Conservation (phyloP, 2,113 vertebrate genomes). For the Myotis brandtii region DNA sequence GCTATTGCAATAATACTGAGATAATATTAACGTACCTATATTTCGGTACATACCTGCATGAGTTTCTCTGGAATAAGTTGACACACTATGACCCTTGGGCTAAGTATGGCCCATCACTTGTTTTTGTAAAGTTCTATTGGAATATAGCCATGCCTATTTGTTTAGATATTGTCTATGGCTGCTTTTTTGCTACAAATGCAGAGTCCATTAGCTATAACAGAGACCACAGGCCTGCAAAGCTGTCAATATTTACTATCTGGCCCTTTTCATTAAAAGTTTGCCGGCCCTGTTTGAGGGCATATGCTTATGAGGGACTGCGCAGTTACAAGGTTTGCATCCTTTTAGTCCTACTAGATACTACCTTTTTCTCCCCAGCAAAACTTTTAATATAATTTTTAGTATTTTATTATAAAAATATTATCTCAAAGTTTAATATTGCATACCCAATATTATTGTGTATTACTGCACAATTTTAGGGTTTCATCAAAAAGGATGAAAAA, state of each 20-base stretch:
- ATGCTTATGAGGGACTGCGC: neutral
- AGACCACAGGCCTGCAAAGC: neutral
- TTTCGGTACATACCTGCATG: neutral
- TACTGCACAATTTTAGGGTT: conserved; percentile 52
- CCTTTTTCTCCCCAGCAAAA: neutral
- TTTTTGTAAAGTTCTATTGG: neutral
- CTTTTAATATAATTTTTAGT: neutral
- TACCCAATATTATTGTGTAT: conserved; percentile 53
- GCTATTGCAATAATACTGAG: neutral
- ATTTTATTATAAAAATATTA: conserved; percentile 75
- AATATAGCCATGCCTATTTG: neutral
- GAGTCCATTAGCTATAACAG: neutral
- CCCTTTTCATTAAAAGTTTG: neutral
- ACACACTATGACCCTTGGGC: neutral
- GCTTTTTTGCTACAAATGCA: neutral
- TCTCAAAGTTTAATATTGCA: conserved; percentile 71
- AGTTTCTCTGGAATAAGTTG: neutral
- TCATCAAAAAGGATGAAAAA: conserved; percentile 65
- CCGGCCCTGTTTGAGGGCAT: neutral
- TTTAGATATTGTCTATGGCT: neutral
- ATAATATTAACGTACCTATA: neutral
- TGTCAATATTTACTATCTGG: neutral
- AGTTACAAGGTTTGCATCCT: neutral
- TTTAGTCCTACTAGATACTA: neutral
- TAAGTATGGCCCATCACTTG: neutral